A percentile compares a stretch with the other conserved stretches of the same genome.
These are phyloP conservation scores for Scarus forsteni DNA, from an alignment of 2,797 vertebrate genomes.

Conservation along the genomic window DNA sequence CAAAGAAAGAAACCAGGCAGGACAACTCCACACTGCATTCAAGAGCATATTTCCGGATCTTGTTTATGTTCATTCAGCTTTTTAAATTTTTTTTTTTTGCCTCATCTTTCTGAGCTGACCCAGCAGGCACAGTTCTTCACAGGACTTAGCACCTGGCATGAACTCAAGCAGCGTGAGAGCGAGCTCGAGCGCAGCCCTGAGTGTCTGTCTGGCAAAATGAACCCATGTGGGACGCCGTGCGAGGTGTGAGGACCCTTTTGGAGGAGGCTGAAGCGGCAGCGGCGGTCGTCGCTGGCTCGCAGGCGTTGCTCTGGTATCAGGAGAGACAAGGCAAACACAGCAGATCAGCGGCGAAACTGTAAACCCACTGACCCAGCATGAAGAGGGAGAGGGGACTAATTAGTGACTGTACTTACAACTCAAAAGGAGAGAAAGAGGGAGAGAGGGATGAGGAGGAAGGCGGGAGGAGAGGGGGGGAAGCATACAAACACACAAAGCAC, in stretches of 20 bases:
- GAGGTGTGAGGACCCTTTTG: slow-evolving; percentile 69
- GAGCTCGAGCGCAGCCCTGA: slow-evolving; percentile 29
- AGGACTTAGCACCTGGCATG: slow-evolving; percentile 27
- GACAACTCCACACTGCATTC: too few species aligned
- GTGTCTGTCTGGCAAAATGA: slow-evolving; percentile 52
- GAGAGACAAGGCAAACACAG: slow-evolving; percentile 72
- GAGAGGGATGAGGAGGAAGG: slow-evolving; percentile 35
- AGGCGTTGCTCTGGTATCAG: slow-evolving; percentile 58
- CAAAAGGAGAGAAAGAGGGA: slow-evolving; percentile 51
- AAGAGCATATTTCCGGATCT: too few species aligned
- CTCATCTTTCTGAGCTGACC: slow-evolving; percentile 45
- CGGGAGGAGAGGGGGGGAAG: slow-evolving; percentile 7
- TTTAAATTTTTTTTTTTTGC: too few species aligned
- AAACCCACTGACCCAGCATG: slow-evolving; percentile 81
- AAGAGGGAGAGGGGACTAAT: slow-evolving; percentile 80
- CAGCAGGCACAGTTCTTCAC: slow-evolving; percentile 29
- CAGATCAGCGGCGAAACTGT: slow-evolving; percentile 67
- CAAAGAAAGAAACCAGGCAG: too few species aligned
- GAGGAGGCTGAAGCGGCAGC: slow-evolving; percentile 49
- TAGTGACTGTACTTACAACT: slow-evolving; percentile 81
- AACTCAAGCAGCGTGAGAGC: slow-evolving; percentile 34
- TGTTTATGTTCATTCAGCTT: too few species aligned
- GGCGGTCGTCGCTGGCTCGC: slow-evolving; percentile 29
- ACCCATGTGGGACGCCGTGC: slow-evolving; percentile 49
- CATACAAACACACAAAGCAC: slow-evolving; percentile 39